Base-by-base conservation (phyloP, 2,113 vertebrate species). In the Empidonax alnorum region DNA sequence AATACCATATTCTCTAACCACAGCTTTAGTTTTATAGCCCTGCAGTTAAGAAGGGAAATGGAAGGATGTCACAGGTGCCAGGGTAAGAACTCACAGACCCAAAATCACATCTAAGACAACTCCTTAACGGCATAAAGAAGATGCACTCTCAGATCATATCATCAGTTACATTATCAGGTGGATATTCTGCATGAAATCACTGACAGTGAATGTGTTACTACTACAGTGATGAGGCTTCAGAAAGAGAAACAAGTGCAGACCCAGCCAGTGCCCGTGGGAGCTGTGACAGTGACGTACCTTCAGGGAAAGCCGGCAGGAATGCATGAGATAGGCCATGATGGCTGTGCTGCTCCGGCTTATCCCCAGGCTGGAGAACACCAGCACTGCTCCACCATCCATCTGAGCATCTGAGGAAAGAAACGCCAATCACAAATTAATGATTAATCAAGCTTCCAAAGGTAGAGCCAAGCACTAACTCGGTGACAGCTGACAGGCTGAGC, bases 291-390 rank as follows among this genome's bases (percentile, higher is more conserved):
- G 74, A 30, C 76, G 21, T 94, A 97, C 99, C 98, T 98, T 94
- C 75, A 99, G 96, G 69, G 98, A 97, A 72, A 98, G 98, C 89
- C 95, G 94, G 3, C 97, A 95, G 28, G 81, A 89, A 39, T 98
- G 96, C 81, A 99, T 98, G 23, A 99, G 97, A 37, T 98, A 99
- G 31, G 99, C 98, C 31, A 99, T 90, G 49, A 95, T 46, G 4
- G 74, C 96, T 0, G 98, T 90, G 58, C 98, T 98, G 96, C 98
- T 98, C 23, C 98, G 97, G 89, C 98, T 99, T 44, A 98, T 96
- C 31, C 99, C 99, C 63, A 93, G 82, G 13, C 77, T 98, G 68
- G 99, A 99, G 93, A 97, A 98, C 39, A 99, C 93, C 96, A 99
- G 93, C 44, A 98, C 95, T 3, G 97, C 98, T 74, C 95, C 97